These are phyloP conservation scores for Kryptopterus vitreolus DNA, from an alignment of 2,797 vertebrate genomes.

Conservation along the genomic window DNA sequence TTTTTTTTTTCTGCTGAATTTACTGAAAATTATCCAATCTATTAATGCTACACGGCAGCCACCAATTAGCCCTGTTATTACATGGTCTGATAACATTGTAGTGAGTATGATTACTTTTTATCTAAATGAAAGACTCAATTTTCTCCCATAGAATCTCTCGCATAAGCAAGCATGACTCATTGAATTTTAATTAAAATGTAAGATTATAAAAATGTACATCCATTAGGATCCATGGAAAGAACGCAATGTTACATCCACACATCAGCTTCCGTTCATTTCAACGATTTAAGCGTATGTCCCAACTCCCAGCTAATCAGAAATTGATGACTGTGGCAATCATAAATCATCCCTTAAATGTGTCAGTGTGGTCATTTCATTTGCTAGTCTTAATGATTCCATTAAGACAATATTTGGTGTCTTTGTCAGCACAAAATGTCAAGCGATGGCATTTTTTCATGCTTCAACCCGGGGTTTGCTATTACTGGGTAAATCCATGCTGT, in stretches of 20 bases:
- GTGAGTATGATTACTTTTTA: slow-evolving; percentile 83
- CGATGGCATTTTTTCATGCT: slow-evolving; percentile 27
- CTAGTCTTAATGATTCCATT: slow-evolving; percentile 74
- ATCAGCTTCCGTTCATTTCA: slow-evolving; percentile 73
- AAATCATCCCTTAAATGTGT: slow-evolving; percentile 61
- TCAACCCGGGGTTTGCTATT: slow-evolving; percentile 45
- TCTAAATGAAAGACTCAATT: slow-evolving; percentile 81
- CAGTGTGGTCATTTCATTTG: background rate
- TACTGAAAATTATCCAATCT: slow-evolving; percentile 64
- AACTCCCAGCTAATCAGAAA: slow-evolving; percentile 73
- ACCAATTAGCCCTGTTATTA: slow-evolving; percentile 79
- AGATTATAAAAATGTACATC: slow-evolving; percentile 70
- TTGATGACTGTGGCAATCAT: slow-evolving; percentile 77
- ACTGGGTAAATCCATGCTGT: slow-evolving; percentile 65
- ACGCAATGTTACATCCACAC: slow-evolving; percentile 64
- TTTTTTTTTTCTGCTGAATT: slow-evolving; percentile 53
- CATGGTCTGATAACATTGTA: slow-evolving; percentile 76
- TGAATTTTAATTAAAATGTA: slow-evolving; percentile 83
- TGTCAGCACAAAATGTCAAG: slow-evolving; percentile 73
- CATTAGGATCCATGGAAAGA: slow-evolving; percentile 70
- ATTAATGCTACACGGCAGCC: slow-evolving; percentile 73
- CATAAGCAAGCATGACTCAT: slow-evolving; percentile 73
- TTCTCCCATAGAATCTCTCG: slow-evolving; percentile 73
- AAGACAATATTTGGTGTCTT: slow-evolving; percentile 70
- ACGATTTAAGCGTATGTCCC: slow-evolving; percentile 75